These are phyloP conservation scores for Morinoia aosen DNA, from an alignment of 2,888 invertebrate species.

Conservation along the genomic window DNA sequence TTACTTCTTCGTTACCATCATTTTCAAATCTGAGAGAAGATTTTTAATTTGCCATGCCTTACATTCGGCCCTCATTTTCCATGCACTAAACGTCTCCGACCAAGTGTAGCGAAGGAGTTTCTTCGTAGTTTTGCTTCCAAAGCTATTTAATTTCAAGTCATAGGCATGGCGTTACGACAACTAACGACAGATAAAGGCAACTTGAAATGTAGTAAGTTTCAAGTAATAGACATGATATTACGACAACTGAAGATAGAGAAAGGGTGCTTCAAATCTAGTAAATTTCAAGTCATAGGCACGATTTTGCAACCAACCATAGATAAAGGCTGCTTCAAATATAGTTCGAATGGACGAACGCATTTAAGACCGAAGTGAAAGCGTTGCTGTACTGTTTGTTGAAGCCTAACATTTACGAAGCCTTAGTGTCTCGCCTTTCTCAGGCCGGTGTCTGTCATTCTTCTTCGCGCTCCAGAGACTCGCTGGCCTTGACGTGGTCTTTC, in stretches of 20 bases:
- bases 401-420: conserved; percentile 6
- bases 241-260: neutral
- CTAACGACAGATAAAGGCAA: neutral
- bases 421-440: neutral
- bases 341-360: neutral
- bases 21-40: neutral
- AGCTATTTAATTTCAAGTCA: no score
- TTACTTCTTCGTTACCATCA: neutral
- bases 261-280: neutral
- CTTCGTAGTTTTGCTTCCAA: no score
- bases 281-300: neutral
- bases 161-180: no score
- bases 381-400: neutral
- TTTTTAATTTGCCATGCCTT: neutral
- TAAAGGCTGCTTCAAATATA: neutral
- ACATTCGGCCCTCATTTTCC: no score
- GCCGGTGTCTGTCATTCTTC: neutral
- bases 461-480: neutral
- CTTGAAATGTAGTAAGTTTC: neutral
- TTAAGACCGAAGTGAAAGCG: neutral
- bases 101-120: no score
- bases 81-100: no score
- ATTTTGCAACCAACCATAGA: neutral
- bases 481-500: neutral
- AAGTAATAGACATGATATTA: no score